Conservation (phyloP, 1,140 invertebrate genomes). For the Maniola jurtina region DNA sequence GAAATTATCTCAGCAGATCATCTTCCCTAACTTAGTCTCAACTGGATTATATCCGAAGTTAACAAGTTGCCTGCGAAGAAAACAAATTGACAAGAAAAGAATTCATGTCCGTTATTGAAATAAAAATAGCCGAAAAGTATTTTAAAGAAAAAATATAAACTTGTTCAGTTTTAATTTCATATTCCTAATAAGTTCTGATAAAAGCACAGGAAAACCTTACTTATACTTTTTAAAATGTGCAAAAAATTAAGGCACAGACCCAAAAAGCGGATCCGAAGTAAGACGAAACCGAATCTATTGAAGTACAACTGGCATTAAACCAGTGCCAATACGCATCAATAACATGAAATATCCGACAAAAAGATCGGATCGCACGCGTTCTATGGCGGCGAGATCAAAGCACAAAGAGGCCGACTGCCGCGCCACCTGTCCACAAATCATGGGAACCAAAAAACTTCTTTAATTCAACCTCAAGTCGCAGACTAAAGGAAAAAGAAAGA, state of each 20-base stretch:
- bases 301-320: constrained; percentile 46
- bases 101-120: too few relatives aligned
- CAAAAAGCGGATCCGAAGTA: constrained; percentile 17
- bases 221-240: background rate
- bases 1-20: too few relatives aligned
- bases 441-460: constrained; percentile 53
- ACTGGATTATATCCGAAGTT: too few relatives aligned
- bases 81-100: too few relatives aligned
- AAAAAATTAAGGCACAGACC: background rate
- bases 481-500: background rate
- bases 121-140: too few relatives aligned
- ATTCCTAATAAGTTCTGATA: background rate
- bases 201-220: background rate
- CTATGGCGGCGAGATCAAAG: constrained; percentile 64
- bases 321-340: constrained; percentile 62
- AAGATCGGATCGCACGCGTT: constrained; percentile 59
- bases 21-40: too few relatives aligned
- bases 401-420: constrained; percentile 53
- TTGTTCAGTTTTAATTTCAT: too few relatives aligned
- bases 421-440: constrained; percentile 73
- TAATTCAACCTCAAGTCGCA: constrained; percentile 18
- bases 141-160: too few relatives aligned
- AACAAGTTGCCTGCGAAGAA: too few relatives aligned
- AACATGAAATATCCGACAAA: constrained; percentile 52
- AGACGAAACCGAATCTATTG: constrained; percentile 41